phyloP scores from a whole-genome alignment of 2,797 vertebrate genomes.

The Smutsia gigantea region DNA sequence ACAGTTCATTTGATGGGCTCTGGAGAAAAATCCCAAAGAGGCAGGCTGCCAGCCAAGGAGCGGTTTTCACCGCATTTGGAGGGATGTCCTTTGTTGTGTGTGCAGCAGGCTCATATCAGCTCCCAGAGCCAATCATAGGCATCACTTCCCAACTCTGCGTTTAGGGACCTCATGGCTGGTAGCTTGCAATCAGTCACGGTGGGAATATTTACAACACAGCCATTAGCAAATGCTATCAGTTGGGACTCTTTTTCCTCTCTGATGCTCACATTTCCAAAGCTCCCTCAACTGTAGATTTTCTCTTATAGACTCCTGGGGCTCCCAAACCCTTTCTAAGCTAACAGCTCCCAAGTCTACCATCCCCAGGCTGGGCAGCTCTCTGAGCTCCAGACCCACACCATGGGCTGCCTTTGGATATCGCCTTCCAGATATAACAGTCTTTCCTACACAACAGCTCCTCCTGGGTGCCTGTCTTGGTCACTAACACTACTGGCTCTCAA shows the following conservation, averaged over 20 bases:
- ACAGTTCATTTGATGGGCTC: neutral
- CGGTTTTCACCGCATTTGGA: neutral
- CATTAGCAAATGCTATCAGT: neutral
- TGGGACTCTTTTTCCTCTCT: neutral
- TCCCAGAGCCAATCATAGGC: neutral
- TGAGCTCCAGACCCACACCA: neutral
- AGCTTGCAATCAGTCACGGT: neutral
- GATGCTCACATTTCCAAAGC: neutral
- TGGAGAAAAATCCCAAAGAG: no score
- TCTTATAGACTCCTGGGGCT: neutral
- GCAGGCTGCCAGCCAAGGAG: neutral
- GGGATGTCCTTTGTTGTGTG: neutral
- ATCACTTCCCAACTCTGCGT: neutral
- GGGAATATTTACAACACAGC: neutral
- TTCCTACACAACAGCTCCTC: neutral
- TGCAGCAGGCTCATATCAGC: neutral
- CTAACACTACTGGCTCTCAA: neutral
- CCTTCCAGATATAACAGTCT: neutral
- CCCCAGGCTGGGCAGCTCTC: neutral
- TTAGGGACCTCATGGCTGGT: neutral
- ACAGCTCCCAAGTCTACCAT: no score
- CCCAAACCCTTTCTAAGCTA: neutral
- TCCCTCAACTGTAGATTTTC: no score
- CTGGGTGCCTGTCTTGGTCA: no score
- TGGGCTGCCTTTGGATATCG: neutral